Evolutionary conservation across 2,113 vertebrate genomes (phyloP).

Genomic region (Oncorhynchus clarkii): DNA sequence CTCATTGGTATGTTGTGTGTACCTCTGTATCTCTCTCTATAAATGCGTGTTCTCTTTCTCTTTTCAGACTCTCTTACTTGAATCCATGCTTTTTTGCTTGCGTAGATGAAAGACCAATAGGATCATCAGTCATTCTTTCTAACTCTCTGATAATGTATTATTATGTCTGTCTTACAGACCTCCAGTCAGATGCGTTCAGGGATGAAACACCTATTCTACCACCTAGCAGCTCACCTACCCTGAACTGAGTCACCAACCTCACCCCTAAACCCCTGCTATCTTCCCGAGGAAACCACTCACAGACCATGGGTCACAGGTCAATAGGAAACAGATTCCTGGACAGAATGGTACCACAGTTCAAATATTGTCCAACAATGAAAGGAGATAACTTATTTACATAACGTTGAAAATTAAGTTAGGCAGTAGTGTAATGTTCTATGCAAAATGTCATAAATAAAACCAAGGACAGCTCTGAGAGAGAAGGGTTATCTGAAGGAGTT

Average conservation of each 20-base stretch:
- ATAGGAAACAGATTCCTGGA: not conserved
- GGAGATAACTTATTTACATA: not conserved
- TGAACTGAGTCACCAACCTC: conserved; percentile 51
- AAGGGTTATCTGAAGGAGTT: not conserved
- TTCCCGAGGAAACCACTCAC: conserved; percentile 3
- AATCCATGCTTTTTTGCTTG: not conserved
- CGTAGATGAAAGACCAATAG: not conserved
- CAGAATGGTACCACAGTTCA: not conserved
- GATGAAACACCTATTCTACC: conserved; percentile 73
- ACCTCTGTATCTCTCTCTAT: not conserved
- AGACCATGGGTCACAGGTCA: not conserved
- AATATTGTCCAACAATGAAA: not conserved
- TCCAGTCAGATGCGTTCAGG: conserved; percentile 69
- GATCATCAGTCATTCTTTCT: not conserved
- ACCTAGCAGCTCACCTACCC: conserved; percentile 60
- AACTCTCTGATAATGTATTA: not conserved
- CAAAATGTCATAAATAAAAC: not conserved
- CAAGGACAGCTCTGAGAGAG: not conserved
- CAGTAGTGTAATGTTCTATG: not conserved
- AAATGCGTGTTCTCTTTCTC: too few relatives aligned
- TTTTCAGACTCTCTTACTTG: too few relatives aligned
- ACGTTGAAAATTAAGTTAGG: not conserved
- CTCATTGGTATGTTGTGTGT: conserved; percentile 64
- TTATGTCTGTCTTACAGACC: conserved; percentile 51
- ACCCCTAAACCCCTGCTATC: not conserved